phyloP scores from a whole-genome alignment of 2,113 vertebrate species.

The Pachycephala philippinensis region DNA sequence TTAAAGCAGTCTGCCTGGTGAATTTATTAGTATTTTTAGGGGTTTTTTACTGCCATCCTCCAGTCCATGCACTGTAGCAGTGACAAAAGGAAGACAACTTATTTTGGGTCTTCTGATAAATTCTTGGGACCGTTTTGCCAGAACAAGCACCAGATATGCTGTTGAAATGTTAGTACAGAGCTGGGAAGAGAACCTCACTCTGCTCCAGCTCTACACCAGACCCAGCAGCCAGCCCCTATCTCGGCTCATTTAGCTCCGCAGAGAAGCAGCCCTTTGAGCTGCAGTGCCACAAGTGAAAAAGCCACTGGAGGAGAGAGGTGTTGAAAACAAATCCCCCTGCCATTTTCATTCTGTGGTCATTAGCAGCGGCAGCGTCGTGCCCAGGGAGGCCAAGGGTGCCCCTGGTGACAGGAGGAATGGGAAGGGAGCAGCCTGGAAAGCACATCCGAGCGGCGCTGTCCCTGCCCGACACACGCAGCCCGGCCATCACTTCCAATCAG shows the following conservation, averaged over 20 bases:
- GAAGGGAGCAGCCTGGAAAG: not conserved
- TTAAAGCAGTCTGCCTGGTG: not conserved
- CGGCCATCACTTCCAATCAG: constrained; percentile 76
- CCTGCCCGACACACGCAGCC: constrained; percentile 22
- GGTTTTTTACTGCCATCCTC: not conserved
- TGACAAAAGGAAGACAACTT: not conserved
- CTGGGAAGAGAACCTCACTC: not conserved
- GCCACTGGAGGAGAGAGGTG: constrained; percentile 26
- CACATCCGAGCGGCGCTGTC: not conserved
- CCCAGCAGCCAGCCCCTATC: not conserved
- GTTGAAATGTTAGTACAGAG: not conserved
- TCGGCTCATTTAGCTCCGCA: not conserved
- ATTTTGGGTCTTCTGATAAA: not conserved
- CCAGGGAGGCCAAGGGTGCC: not conserved
- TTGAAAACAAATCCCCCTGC: constrained; percentile 29
- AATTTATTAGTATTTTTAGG: not conserved
- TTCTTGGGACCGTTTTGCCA: not conserved
- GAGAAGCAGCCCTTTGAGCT: not conserved
- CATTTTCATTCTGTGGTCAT: constrained; percentile 24
- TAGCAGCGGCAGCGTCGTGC: not conserved
- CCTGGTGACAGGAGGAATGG: not conserved
- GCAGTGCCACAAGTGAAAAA: not conserved
- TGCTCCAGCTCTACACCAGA: not conserved
- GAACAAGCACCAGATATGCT: not conserved
- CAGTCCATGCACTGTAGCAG: not conserved